A percentile compares a stretch with the other conserved stretches of the same genome.
Conservation (phyloP, 2,797 vertebrate species). For the Rallus crepitans region DNA sequence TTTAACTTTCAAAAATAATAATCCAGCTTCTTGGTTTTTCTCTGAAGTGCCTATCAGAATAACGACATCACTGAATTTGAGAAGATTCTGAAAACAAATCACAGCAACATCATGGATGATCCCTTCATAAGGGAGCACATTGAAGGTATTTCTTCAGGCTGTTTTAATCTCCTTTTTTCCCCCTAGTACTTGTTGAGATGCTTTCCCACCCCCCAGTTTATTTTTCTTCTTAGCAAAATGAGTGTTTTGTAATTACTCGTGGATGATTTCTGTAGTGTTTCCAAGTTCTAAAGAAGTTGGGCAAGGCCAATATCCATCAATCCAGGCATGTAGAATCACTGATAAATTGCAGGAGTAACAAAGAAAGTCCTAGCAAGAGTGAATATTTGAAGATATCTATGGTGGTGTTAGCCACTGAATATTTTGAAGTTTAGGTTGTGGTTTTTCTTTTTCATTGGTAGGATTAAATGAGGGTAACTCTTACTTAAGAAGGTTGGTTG, state of each 20-base stretch:
- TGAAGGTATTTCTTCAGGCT: constrained; percentile 86
- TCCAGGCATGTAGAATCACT: neutral
- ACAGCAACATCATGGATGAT: constrained; percentile 99
- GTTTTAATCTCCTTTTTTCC: neutral
- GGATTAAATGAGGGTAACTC: neutral
- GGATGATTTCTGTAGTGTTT: neutral
- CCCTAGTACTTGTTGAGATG: neutral
- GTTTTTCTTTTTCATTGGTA: neutral
- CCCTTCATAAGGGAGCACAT: constrained; percentile 99
- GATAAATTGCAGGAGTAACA: neutral
- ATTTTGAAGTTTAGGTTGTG: neutral
- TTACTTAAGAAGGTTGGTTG: neutral
- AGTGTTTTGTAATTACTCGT: neutral
- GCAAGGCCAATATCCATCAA: neutral
- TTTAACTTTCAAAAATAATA: constrained; percentile 35
- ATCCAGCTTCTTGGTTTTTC: constrained; percentile 10
- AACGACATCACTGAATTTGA: constrained; percentile 99
- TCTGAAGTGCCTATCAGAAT: constrained; percentile 97
- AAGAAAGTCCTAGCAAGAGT: neutral
- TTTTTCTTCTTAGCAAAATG: neutral
- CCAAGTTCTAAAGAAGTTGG: neutral
- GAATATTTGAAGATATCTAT: neutral
- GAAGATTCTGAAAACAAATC: constrained; percentile 99
- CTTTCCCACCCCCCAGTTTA: neutral
- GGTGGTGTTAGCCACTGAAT: neutral